Evolutionary conservation across 2,888 invertebrate genomes (phyloP).

Genomic region (Netelia inedita): DNA sequence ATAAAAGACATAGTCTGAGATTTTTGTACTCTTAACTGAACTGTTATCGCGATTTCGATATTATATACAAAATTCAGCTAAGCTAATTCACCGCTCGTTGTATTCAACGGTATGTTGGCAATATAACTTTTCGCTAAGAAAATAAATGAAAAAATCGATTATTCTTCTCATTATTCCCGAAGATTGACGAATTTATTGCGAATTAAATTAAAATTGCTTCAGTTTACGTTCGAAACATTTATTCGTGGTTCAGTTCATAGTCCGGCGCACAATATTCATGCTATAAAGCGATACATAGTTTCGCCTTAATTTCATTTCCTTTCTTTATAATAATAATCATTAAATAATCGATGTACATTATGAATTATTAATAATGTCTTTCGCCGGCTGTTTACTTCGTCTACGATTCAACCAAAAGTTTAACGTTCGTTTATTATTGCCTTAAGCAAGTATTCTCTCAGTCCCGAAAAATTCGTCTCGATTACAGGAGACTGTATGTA

Average conservation of each 20-base stretch:
- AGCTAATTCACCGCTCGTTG: conserved; percentile 48
- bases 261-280: conserved; percentile 73
- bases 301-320: conserved; percentile 66
- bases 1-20: conserved; percentile 8
- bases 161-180: conserved; percentile 21
- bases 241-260: conserved; percentile 75
- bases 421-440: conserved; percentile 44
- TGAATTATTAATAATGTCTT: conserved; percentile 60
- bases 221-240: conserved; percentile 80
- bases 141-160: not conserved
- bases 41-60: conserved; percentile 38
- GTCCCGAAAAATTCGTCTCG: conserved; percentile 73
- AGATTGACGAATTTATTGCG: conserved; percentile 1
- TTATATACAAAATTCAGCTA: conserved; percentile 31
- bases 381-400: conserved; percentile 37
- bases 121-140: conserved; percentile 63
- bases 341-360: conserved; percentile 77
- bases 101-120: conserved; percentile 57
- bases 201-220: conserved; percentile 11
- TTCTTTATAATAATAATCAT: conserved; percentile 54
- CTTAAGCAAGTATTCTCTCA: conserved; percentile 69
- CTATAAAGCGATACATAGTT: conserved; percentile 73
- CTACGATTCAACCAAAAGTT: conserved; percentile 52
- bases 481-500: conserved; percentile 42
- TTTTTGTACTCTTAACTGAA: conserved; percentile 42